Percentiles rank a stretch among this genome's conserved stretches.
These are phyloP conservation scores for Hippocampus abdominalis DNA, from an alignment of 2,113 vertebrate species.

Conservation along the genomic window DNA sequence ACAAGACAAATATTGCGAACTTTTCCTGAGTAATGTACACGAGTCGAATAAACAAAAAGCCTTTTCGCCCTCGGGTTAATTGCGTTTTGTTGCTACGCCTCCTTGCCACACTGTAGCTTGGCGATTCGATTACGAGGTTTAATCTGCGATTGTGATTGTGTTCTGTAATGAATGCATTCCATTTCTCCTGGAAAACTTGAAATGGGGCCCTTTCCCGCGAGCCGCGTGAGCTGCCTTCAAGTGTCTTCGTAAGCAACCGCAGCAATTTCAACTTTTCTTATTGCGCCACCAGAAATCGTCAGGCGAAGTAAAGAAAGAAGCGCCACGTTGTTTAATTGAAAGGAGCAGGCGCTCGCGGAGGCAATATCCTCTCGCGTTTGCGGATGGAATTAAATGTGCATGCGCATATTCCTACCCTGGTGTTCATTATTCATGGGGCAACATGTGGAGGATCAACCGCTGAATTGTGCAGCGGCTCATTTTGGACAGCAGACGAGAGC, in stretches of 20 bases:
- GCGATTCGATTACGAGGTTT: neutral
- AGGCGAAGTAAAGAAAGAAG: neutral
- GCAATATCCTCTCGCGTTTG: neutral
- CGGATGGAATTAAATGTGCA: neutral
- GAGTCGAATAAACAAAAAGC: no score
- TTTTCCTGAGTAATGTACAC: no score
- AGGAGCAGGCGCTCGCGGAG: neutral
- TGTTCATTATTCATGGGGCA: slow-evolving; percentile 6
- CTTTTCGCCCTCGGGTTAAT: no score
- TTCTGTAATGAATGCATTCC: neutral
- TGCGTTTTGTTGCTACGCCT: no score
- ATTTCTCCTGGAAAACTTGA: slow-evolving; percentile 25
- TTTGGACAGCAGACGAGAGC: slow-evolving; percentile 3
- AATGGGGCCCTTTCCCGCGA: slow-evolving; percentile 6
- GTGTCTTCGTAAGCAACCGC: slow-evolving; percentile 17
- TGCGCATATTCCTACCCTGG: neutral
- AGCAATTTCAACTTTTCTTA: slow-evolving; percentile 18
- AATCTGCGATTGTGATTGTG: neutral
- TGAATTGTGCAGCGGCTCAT: slow-evolving; percentile 7
- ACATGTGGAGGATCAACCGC: slow-evolving; percentile 3
- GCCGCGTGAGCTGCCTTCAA: slow-evolving; percentile 19
- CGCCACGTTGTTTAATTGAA: slow-evolving; percentile 9
- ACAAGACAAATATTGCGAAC: no score
- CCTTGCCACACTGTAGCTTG: no score
- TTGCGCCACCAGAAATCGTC: neutral